These are phyloP conservation scores for Nasalis larvatus DNA, from an alignment of 2,113 vertebrate genomes.

Conservation along the genomic window DNA sequence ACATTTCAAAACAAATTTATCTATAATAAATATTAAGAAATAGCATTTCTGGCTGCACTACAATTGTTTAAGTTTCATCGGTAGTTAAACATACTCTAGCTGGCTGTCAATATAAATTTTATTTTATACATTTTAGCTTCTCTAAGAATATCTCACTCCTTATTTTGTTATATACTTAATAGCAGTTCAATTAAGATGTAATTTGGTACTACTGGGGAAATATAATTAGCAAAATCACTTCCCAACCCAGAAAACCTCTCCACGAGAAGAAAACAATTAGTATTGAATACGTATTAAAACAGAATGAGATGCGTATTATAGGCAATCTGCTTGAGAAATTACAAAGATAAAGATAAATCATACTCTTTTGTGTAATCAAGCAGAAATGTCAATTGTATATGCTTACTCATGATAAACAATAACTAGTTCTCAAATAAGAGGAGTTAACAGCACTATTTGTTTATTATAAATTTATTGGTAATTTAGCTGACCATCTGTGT, in stretches of 20 bases:
- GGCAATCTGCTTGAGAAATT: background rate
- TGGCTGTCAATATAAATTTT: background rate
- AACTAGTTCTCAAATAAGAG: background rate
- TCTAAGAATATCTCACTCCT: background rate
- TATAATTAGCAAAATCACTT: background rate
- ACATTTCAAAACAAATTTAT: background rate
- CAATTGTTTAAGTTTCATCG: background rate
- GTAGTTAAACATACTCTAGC: background rate
- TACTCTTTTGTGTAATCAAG: background rate
- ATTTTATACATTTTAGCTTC: background rate
- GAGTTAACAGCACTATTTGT: background rate
- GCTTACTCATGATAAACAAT: background rate
- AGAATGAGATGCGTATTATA: background rate
- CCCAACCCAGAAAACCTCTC: background rate
- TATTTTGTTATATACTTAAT: slow-evolving; percentile 7
- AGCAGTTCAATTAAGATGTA: background rate
- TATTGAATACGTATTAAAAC: background rate
- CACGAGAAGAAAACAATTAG: background rate
- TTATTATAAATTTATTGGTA: background rate
- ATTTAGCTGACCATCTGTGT: background rate
- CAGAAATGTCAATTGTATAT: background rate
- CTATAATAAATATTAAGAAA: background rate
- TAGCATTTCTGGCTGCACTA: background rate
- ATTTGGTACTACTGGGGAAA: background rate
- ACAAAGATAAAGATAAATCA: background rate